phyloP scores from a whole-genome alignment of 2,113 vertebrate genomes.

The Neogale vison region DNA sequence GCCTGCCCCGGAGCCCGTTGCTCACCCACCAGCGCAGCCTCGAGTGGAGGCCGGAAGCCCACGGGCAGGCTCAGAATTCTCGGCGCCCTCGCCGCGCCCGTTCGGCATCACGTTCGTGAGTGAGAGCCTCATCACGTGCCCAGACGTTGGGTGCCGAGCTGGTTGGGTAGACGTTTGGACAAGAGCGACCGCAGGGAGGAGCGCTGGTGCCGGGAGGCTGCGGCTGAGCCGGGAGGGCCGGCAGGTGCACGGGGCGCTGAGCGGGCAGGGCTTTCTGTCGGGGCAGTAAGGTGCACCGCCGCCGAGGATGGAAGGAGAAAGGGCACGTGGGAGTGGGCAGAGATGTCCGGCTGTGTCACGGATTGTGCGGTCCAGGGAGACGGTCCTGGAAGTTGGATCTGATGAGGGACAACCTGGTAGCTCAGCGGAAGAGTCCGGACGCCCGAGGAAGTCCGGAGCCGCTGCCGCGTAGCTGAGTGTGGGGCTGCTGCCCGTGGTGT shows the following conservation, averaged over 20 bases:
- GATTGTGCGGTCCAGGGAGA: background rate
- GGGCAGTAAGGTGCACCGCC: background rate
- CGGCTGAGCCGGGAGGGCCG: background rate
- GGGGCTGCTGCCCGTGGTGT: fast-evolving
- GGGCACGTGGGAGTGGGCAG: fast-evolving
- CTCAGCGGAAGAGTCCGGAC: background rate
- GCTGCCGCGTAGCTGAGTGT: fast-evolving
- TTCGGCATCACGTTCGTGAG: fast-evolving
- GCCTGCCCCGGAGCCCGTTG: background rate
- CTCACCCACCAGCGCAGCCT: background rate
- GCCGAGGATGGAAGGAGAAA: background rate
- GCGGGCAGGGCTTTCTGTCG: background rate
- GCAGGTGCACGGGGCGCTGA: background rate
- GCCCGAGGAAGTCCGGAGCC: background rate
- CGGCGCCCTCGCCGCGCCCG: fast-evolving
- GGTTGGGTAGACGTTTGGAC: fast-evolving
- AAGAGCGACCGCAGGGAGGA: fast-evolving
- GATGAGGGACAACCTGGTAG: background rate
- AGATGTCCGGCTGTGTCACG: fast-evolving
- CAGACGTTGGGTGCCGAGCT: background rate
- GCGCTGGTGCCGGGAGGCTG: background rate
- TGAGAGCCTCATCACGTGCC: background rate
- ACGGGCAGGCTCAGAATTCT: background rate
- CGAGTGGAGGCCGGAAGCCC: background rate
- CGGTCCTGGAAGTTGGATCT: fast-evolving